phyloP scores from a whole-genome alignment of 2,888 invertebrate genomes.

The Eremobia ochroleuca region DNA sequence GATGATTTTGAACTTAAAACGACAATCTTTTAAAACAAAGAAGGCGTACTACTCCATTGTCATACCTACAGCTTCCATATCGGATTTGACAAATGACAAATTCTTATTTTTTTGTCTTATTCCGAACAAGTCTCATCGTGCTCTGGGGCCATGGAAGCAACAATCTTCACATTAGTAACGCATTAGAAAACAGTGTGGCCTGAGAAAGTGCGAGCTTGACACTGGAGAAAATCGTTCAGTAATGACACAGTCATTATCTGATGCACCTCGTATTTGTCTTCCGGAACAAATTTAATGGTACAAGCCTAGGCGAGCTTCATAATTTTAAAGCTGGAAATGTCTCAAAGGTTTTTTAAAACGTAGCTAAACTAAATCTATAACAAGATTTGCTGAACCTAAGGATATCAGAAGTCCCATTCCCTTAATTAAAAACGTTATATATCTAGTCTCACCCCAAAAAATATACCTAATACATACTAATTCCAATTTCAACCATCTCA shows the following conservation, averaged over 20 bases:
- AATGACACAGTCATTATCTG: constrained; percentile 49
- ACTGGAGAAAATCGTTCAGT: constrained; percentile 40
- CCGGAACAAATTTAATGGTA: constrained; percentile 59
- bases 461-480: too few relatives aligned
- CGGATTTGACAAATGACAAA: constrained; percentile 17
- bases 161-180: constrained; percentile 60
- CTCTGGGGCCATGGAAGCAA: neutral
- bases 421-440: too few relatives aligned
- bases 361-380: neutral
- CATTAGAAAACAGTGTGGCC: constrained; percentile 51
- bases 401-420: neutral
- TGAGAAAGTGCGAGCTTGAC: constrained; percentile 43
- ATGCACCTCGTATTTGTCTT: constrained; percentile 16
- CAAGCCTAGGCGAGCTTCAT: neutral
- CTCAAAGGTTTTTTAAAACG: neutral
- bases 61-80: neutral
- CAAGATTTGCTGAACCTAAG: neutral
- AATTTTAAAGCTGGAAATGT: constrained; percentile 5
- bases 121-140: neutral
- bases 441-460: too few relatives aligned
- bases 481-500: too few relatives aligned
- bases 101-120: neutral
- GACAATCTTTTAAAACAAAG: neutral
- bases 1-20: neutral
- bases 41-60: too few relatives aligned